These are phyloP conservation scores for Lasaia peninsularis DNA, from an alignment of 1,140 invertebrate genomes.

Conservation along the genomic window DNA sequence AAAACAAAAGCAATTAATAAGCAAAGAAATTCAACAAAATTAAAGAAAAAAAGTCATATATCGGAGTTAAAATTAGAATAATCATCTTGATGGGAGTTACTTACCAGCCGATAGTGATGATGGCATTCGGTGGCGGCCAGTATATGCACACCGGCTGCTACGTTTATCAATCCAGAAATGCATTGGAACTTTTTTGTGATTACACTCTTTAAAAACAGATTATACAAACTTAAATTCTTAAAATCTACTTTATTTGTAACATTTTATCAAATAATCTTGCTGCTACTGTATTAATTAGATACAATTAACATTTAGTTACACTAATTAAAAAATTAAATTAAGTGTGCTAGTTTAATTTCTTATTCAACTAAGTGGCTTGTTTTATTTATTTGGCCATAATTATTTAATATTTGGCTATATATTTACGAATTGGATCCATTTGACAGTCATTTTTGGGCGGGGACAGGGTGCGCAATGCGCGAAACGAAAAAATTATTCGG, in stretches of 20 bases:
- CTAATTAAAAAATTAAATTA: background rate
- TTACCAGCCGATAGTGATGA: constrained; percentile 75
- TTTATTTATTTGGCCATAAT: constrained; percentile 6
- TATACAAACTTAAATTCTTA: background rate
- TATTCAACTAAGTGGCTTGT: background rate
- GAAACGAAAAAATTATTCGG: constrained; percentile 31
- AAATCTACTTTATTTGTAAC: background rate
- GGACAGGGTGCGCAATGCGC: constrained; percentile 31
- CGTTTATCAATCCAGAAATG: constrained; percentile 87
- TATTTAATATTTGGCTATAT: background rate
- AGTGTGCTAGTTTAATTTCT: background rate
- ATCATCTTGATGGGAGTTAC: constrained; percentile 7
- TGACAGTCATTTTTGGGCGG: constrained; percentile 54
- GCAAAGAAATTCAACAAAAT: too few species aligned
- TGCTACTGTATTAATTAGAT: background rate
- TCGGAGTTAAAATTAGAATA: too few species aligned
- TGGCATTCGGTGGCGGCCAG: constrained; percentile 78
- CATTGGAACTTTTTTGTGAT: constrained; percentile 64
- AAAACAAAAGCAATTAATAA: background rate
- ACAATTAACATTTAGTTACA: background rate
- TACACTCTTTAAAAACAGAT: background rate
- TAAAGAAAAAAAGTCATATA: background rate
- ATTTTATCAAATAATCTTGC: background rate
- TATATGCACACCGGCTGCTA: constrained; percentile 81
- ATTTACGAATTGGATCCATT: constrained; percentile 21